phyloP scores from a whole-genome alignment of 2,113 vertebrate species.

The Delphinus delphis region DNA sequence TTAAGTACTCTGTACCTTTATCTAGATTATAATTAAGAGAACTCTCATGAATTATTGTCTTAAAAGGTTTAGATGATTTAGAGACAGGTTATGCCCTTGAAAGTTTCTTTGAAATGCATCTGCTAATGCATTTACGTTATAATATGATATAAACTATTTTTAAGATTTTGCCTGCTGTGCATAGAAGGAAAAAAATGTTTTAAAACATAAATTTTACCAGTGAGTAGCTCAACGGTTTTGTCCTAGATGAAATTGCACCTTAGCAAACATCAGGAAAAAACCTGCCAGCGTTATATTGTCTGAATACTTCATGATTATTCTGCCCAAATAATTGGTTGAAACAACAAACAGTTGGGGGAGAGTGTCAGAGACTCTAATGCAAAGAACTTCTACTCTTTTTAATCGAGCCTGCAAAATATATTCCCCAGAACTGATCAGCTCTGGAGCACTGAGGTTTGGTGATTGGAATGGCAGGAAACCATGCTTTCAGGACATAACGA shows the following conservation, averaged over 20 bases:
- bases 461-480: constrained; percentile 99
- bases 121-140: constrained; percentile 31
- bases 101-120: constrained; percentile 64
- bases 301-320: constrained; percentile 62
- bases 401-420: constrained; percentile 97
- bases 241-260: constrained; percentile 68
- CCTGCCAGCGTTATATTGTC: not conserved
- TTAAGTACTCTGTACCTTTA: constrained; percentile 68
- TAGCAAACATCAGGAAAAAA: constrained; percentile 40
- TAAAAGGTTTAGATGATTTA: constrained; percentile 72
- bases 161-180: constrained; percentile 35
- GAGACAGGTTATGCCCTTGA: constrained; percentile 57
- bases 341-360: constrained; percentile 77
- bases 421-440: constrained; percentile 98
- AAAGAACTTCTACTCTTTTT: constrained; percentile 93
- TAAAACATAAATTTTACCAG: constrained; percentile 70
- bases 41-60: constrained; percentile 79
- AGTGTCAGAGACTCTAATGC: constrained; percentile 88
- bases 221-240: constrained; percentile 52
- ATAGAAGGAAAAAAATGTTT: constrained; percentile 68
- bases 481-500: constrained; percentile 99
- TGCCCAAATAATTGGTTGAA: constrained; percentile 70
- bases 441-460: constrained; percentile 96
- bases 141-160: constrained; percentile 52
- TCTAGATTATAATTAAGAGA: constrained; percentile 75